Percentiles rank a stretch among this genome's conserved stretches.
Conservation (phyloP, 2,113 vertebrate species). For the Antigone vipio region DNA sequence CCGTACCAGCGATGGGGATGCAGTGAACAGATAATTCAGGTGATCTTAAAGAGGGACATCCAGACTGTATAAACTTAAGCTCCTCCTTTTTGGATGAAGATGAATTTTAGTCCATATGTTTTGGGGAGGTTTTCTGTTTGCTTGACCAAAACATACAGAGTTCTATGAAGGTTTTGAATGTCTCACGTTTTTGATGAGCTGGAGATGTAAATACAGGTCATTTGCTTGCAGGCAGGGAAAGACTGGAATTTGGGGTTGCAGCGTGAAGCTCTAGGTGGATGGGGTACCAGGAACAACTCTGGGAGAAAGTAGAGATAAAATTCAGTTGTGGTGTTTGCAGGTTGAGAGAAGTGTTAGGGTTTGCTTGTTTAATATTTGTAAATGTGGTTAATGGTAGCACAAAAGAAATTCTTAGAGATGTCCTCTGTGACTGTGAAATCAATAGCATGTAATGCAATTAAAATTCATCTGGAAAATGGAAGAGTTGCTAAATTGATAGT, state of each 20-base stretch:
- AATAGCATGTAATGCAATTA: not conserved
- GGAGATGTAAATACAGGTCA: not conserved
- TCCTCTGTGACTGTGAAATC: not conserved
- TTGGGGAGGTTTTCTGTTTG: not conserved
- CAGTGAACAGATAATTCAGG: not conserved
- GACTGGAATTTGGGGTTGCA: not conserved
- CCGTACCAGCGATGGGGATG: rapidly evolving
- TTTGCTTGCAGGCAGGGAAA: not conserved
- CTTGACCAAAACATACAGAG: not conserved
- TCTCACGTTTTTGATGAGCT: not conserved
- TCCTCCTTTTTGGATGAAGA: not conserved
- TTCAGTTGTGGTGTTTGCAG: not conserved
- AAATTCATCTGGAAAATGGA: not conserved
- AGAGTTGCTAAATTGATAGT: not conserved
- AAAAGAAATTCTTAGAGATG: not conserved
- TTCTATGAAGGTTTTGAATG: not conserved
- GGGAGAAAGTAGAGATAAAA: not conserved
- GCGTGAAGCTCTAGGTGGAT: not conserved
- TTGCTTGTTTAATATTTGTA: not conserved
- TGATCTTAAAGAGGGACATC: not conserved
- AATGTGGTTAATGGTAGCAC: not conserved
- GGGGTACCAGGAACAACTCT: not conserved
- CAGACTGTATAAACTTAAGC: not conserved
- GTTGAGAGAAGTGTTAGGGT: not conserved
- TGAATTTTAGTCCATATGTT: not conserved